Percentiles rank a stretch among this genome's conserved stretches.
Evolutionary conservation across 2,888 invertebrate species (phyloP).

Genomic region (Lydus trimaculatus): DNA sequence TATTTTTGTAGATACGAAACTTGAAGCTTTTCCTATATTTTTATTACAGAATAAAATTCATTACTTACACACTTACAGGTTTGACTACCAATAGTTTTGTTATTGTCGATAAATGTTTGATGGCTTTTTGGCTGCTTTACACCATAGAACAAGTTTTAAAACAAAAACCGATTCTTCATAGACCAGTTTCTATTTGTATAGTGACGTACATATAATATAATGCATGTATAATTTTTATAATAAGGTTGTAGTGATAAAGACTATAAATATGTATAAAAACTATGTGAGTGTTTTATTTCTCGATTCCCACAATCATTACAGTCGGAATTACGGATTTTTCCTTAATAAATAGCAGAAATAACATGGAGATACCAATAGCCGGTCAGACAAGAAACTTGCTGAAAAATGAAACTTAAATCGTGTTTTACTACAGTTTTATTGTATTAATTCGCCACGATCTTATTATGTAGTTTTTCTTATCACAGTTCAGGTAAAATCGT

Average conservation of each 20-base stretch:
- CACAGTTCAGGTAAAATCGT: too few relatives aligned
- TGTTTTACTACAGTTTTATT: too few relatives aligned
- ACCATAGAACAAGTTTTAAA: slow-evolving; percentile 23
- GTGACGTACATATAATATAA: slow-evolving; percentile 41
- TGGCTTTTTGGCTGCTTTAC: neutral
- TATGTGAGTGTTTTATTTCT: slow-evolving; percentile 18
- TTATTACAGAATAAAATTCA: neutral
- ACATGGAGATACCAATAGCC: neutral
- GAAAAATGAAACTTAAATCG: neutral
- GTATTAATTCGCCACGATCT: too few relatives aligned
- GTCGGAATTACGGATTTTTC: too few relatives aligned
- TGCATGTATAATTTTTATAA: slow-evolving; percentile 58
- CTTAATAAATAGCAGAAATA: neutral
- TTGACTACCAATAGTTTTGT: neutral
- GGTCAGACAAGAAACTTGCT: neutral
- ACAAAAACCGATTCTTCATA: slow-evolving; percentile 34
- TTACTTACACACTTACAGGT: neutral
- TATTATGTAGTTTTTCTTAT: too few relatives aligned
- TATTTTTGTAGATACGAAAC: neutral
- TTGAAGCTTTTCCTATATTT: neutral
- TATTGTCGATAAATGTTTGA: neutral
- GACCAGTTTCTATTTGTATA: slow-evolving; percentile 40
- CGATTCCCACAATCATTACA: too few relatives aligned
- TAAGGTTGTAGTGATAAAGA: slow-evolving; percentile 55
- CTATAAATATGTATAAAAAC: slow-evolving; percentile 57